phyloP scores from a whole-genome alignment of 2,113 vertebrate genomes.

The Oryzias woworae region DNA sequence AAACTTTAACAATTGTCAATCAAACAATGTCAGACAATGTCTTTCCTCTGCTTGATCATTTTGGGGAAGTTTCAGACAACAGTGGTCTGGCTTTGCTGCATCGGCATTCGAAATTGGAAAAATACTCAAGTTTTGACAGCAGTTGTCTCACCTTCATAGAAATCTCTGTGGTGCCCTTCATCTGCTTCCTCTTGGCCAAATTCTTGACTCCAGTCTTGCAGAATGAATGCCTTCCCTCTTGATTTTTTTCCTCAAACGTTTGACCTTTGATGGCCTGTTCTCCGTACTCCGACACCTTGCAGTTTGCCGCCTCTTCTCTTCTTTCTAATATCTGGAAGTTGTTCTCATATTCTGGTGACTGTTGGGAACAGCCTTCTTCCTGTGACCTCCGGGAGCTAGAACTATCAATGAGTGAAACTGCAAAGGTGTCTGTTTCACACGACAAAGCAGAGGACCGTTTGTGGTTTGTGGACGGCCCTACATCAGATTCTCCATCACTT shows the following conservation, averaged over 20 bases:
- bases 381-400: not conserved
- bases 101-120: no score
- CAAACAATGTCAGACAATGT: no score
- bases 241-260: not conserved
- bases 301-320: not conserved
- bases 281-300: not conserved
- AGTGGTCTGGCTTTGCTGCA: no score
- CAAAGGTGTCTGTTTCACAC: not conserved
- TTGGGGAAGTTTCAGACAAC: no score
- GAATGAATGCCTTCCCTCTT: not conserved
- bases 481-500: slow-evolving; percentile 13
- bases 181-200: slow-evolving; percentile 23
- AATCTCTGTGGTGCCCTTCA: slow-evolving; percentile 19
- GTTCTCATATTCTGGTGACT: not conserved
- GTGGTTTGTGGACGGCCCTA: not conserved
- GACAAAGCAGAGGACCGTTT: not conserved
- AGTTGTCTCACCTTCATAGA: slow-evolving; percentile 51
- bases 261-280: not conserved
- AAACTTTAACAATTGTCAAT: no score
- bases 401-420: not conserved
- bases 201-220: slow-evolving; percentile 12
- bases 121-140: not conserved
- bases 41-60: no score
- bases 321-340: accelerated
- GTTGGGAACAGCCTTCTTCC: not conserved